Evolutionary conservation across 2,797 vertebrate species (phyloP), one percentile per base, ranked within the genome.

Genomic region (Alca torda): DNA sequence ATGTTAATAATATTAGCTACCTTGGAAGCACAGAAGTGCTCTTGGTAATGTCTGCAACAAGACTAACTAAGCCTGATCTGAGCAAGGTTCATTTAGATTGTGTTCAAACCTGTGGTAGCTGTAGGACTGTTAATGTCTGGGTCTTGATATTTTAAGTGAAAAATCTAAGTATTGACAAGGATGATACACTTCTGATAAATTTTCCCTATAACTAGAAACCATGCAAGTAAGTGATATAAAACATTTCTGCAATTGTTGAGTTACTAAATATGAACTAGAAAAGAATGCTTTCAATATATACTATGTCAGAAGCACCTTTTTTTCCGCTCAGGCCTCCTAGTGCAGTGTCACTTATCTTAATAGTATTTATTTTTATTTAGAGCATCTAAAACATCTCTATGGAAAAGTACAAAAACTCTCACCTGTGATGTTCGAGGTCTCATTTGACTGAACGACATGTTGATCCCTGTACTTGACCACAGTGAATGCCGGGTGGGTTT

Each of bases 381-480:
- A 41, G 79, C 50, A 81, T 43, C 15, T 33, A 82, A 83, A 85
- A 60, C 54, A 23, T 13, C 25, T 77, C 50, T 31, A 57, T 19
- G 35, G 17, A 87, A 77, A 86, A 85, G 28, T 60, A 63, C 9
- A 91, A 86, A 78, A 86, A 67, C 64, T 95, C 98, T 98, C 96
- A 98, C 98, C 98, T 98, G 97, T 76, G 97, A 94, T 87, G 98
- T 97, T 9, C 6, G 92, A 92, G 97, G 97, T 93, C 87, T 97
- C 81, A 45, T 95, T 78, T 96, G 87, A 95, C 48, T 96, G 67
- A 95, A 74, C 2, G 91, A 92, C 97, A 97, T 97, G 76, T 63
- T 75, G 91, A 26, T 86, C 81, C 87, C 75, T 90, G 33, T 84
- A 64, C 48, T 9, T 95, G 64, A 79, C 84, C 78, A 89, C 79